Base-by-base conservation (phyloP, 2,797 vertebrate species). In the Leptodactylus fallax region DNA sequence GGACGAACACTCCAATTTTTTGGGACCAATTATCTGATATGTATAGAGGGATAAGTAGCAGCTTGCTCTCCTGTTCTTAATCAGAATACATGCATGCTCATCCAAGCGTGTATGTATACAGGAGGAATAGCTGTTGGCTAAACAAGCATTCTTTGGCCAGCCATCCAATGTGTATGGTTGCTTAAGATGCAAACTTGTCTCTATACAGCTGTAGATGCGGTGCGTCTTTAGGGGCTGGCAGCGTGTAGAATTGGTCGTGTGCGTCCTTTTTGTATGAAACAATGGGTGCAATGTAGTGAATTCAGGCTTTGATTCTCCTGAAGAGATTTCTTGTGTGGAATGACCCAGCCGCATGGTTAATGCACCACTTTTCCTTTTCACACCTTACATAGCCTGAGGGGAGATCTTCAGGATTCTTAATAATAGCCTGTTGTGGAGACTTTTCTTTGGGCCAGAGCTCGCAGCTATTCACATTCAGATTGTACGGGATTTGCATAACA, bases 391-490 rank as follows among this genome's bases (percentile, higher is more conserved):
- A 55, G 79, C 47, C 56, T 6, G 58, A 45, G 25, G 77, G 69
- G 60, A 19, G 69, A 60, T 85, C 78, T 51, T 76, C 58, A 16
- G 27, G 23, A 65, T 21, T 74, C 51, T 25, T 51, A 25, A 81
- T 67, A 77, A 77, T 83, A 79, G 47, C 69, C 81, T 45, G n/a
- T 77, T 81, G 83, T 81, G 3, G 71, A 63, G 58, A 25, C 63
- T 83, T 71, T 36, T 55, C 79, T 88, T 76, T 12, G 53, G 49
- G 25, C 78, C 25, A 11, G 47, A 13, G 21, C 27, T 80, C 45
- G 36, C 83, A 58, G 65, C 87, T 82, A 78, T 89, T 89, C 88
- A 89, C 53, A 86, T 89, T 83, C 17, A 83, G 79, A 89, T 86
- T 53, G 84, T 9, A 4, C 13, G 36, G 45, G 80, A 86, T 89